A percentile compares a stretch with the other conserved stretches of the same genome.
These are phyloP conservation scores for Incurvaria masculella DNA, from an alignment of 2,888 invertebrate species.

Conservation along the genomic window DNA sequence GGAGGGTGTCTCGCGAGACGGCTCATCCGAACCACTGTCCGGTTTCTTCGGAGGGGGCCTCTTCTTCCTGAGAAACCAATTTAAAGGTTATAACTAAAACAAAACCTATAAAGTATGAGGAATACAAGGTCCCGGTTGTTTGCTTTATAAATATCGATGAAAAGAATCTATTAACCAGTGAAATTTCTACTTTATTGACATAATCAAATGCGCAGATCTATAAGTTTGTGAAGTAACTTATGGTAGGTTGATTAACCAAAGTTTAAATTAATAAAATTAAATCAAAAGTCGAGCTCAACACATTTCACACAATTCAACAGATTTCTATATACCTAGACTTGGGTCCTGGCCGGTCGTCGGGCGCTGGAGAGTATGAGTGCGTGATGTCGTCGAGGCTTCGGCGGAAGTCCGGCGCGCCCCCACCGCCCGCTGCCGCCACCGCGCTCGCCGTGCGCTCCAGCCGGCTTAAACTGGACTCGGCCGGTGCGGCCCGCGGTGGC, in stretches of 20 bases:
- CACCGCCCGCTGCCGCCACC: slow-evolving; percentile 31
- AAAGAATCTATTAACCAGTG: too few relatives aligned
- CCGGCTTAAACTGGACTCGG: slow-evolving; percentile 43
- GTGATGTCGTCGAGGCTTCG: slow-evolving; percentile 50
- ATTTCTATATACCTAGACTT: slow-evolving; percentile 48
- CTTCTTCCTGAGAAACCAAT: not conserved
- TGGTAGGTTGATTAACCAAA: too few relatives aligned
- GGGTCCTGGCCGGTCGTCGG: slow-evolving; percentile 31
- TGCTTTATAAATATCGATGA: too few relatives aligned
- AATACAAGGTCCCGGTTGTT: too few relatives aligned
- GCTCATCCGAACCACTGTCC: not conserved
- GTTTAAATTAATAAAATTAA: not conserved
- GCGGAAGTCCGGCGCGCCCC: slow-evolving; percentile 46
- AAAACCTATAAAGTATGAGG: too few relatives aligned
- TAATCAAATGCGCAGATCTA: too few relatives aligned
- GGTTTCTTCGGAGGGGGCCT: slow-evolving; percentile 2
- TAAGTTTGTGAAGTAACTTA: too few relatives aligned
- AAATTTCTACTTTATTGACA: too few relatives aligned
- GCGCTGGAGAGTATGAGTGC: slow-evolving; percentile 43
- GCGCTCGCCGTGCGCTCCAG: slow-evolving; percentile 45
- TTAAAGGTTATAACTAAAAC: too few relatives aligned
- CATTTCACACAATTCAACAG: too few relatives aligned
- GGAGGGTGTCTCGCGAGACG: not conserved
- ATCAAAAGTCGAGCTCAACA: not conserved
- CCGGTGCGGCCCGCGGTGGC: slow-evolving; percentile 29